Conservation (phyloP, 2,113 vertebrate species). For the Limanda limanda region DNA sequence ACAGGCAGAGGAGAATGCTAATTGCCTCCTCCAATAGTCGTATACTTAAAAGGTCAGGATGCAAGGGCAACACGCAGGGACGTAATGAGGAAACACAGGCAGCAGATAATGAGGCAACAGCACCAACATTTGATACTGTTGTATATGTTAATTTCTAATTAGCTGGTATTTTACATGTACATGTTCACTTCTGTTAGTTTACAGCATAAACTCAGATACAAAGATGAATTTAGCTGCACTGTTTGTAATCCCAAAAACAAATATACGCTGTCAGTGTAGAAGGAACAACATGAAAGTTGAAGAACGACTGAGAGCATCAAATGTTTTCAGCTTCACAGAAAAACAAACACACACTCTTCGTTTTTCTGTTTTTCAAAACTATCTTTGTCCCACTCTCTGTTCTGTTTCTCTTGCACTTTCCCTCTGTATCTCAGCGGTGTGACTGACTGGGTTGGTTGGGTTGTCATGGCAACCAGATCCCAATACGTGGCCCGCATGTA, state of each 20-base stretch:
- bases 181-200: neutral
- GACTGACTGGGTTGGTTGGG: slow-evolving; percentile 53
- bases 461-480: slow-evolving; percentile 69
- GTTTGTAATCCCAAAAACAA: neutral
- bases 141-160: neutral
- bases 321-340: neutral
- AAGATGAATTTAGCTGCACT: neutral
- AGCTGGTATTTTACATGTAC: neutral
- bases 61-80: slow-evolving; percentile 13
- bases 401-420: slow-evolving; percentile 2
- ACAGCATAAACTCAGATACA: neutral
- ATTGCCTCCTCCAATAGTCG: slow-evolving; percentile 58
- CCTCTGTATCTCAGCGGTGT: slow-evolving; percentile 37
- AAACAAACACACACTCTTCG: neutral
- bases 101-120: neutral
- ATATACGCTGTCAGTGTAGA: neutral
- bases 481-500: slow-evolving; percentile 61
- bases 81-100: slow-evolving; percentile 31
- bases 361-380: slow-evolving; percentile 6
- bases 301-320: neutral
- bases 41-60: slow-evolving; percentile 50
- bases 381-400: slow-evolving; percentile 38
- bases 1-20: slow-evolving; percentile 70
- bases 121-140: neutral
- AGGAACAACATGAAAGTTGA: neutral